These are phyloP conservation scores for Zaprionus tsacasi DNA, from an alignment of 1,140 invertebrate genomes.

Conservation along the genomic window DNA sequence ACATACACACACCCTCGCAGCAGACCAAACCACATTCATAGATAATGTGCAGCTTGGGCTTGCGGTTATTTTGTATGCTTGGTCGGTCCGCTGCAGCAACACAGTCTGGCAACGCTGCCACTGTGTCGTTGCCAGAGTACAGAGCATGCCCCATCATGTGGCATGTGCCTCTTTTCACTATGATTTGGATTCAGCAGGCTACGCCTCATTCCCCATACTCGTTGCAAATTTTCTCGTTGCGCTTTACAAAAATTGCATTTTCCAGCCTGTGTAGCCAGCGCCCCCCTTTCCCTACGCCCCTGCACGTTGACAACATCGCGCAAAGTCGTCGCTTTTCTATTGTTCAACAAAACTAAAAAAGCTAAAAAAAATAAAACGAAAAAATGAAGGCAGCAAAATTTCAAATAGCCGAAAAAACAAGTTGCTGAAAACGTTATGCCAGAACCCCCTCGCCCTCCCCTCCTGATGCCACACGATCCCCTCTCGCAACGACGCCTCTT, in stretches of 20 bases:
- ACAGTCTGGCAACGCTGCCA: conserved; percentile 17
- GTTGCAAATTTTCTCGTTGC: conserved; percentile 67
- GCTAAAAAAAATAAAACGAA: conserved; percentile 41
- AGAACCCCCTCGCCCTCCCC: not conserved
- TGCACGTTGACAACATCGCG: conserved; percentile 68
- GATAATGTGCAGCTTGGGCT: conserved; percentile 79
- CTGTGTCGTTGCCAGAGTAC: conserved; percentile 32
- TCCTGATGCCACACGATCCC: too few species aligned
- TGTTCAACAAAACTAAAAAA: conserved; percentile 39
- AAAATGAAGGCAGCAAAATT: conserved; percentile 27
- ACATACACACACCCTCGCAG: not conserved
- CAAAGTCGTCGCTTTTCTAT: conserved; percentile 73
- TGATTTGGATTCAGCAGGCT: conserved; percentile 28
- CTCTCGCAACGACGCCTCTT: not conserved
- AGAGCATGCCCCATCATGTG: conserved; percentile 38
- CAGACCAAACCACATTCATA: conserved; percentile 65
- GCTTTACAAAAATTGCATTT: conserved; percentile 77
- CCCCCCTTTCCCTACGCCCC: conserved; percentile 3
- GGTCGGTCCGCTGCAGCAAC: conserved; percentile 49
- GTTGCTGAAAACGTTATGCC: conserved; percentile 30
- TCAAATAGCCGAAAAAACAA: conserved; percentile 39
- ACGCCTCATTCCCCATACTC: conserved; percentile 75
- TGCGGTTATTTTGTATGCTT: conserved; percentile 80
- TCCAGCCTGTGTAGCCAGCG: conserved; percentile 33
- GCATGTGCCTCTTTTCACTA: conserved; percentile 31